phyloP scores from a whole-genome alignment of 2,888 invertebrate genomes.

The Trissonchulus sp. region DNA sequence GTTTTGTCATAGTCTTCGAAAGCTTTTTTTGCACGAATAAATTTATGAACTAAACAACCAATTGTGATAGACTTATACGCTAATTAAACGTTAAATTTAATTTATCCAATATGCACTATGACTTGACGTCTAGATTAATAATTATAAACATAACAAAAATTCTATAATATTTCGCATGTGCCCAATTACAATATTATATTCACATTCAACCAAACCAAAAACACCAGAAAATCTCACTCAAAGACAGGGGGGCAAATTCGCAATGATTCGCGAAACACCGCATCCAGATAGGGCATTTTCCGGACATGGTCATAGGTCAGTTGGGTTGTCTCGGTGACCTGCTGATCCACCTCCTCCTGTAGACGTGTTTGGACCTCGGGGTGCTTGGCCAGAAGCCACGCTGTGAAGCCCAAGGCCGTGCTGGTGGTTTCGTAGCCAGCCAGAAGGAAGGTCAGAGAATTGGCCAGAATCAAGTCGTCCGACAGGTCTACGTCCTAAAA shows the following conservation, averaged over 20 bases:
- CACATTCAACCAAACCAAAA: no score
- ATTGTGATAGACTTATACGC: no score
- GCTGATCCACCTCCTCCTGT: conserved; percentile 53
- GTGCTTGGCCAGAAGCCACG: conserved; percentile 56
- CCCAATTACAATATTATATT: no score
- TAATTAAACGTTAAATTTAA: no score
- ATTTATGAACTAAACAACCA: no score
- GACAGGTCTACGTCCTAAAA: background rate
- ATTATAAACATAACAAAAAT: no score
- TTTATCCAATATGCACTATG: no score
- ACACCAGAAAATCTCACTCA: no score
- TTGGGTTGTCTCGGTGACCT: conserved; percentile 39
- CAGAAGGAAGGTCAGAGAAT: conserved; percentile 56
- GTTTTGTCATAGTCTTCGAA: no score
- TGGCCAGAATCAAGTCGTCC: conserved; percentile 47
- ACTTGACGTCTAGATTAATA: no score
- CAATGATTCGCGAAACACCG: conserved; percentile 45
- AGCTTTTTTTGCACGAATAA: no score
- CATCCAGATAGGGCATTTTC: conserved; percentile 44
- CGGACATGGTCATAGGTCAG: conserved; percentile 38
- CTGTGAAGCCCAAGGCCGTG: conserved; percentile 55
- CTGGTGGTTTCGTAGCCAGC: conserved; percentile 60
- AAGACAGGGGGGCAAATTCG: conserved; percentile 45
- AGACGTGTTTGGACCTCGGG: conserved; percentile 55
- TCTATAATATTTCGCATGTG: no score